phyloP scores from a whole-genome alignment of 2,113 vertebrate species.

The Amazona guildingii region DNA sequence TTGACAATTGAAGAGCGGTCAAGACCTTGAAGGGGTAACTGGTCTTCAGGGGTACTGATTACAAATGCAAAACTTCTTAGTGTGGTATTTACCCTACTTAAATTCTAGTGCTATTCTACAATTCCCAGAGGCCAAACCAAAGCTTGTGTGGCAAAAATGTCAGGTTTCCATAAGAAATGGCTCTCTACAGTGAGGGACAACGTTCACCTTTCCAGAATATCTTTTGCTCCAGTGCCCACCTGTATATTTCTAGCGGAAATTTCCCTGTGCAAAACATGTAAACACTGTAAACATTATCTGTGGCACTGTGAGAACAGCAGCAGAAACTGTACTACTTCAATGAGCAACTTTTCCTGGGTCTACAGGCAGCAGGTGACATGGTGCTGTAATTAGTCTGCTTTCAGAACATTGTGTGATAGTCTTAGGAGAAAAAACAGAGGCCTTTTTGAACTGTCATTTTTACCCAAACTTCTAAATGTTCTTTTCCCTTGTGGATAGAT shows the following conservation, averaged over 20 bases:
- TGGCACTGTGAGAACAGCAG: neutral
- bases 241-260: neutral
- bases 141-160: neutral
- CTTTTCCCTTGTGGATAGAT: neutral
- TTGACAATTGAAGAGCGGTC: neutral
- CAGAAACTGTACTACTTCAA: neutral
- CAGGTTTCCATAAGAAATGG: neutral
- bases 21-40: neutral
- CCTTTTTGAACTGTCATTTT: neutral
- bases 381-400: conserved; percentile 28
- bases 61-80: neutral
- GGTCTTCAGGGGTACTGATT: neutral
- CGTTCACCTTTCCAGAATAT: neutral
- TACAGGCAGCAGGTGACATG: neutral
- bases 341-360: conserved; percentile 1
- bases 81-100: neutral
- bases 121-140: neutral
- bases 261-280: neutral
- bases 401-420: conserved; percentile 18
- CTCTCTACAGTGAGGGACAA: neutral
- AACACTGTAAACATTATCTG: neutral
- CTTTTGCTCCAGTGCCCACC: neutral
- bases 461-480: neutral
- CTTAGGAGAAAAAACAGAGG: neutral
- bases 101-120: neutral